These are phyloP conservation scores for Neodiprion lecontei DNA, from an alignment of 1,140 invertebrate genomes.

Conservation along the genomic window DNA sequence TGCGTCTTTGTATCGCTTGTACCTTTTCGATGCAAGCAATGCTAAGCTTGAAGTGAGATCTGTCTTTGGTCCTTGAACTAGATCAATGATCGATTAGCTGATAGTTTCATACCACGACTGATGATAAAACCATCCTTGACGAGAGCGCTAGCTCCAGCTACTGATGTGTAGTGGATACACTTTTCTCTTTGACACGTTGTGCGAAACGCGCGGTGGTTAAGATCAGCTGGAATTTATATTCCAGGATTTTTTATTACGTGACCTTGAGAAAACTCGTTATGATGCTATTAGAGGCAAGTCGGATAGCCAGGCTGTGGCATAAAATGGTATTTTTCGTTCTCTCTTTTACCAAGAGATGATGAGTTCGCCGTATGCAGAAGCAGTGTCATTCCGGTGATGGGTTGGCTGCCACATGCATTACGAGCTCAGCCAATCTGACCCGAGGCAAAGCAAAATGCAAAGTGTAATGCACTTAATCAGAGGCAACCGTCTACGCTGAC, in stretches of 20 bases:
- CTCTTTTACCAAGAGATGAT: slow-evolving; percentile 1
- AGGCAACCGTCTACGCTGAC: neutral
- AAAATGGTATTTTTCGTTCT: slow-evolving; percentile 1
- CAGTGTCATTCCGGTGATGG: slow-evolving; percentile 8
- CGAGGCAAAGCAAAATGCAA: neutral
- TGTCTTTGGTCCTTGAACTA: too few relatives aligned
- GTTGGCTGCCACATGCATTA: neutral
- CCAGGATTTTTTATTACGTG: neutral
- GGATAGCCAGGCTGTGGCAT: slow-evolving; percentile 10
- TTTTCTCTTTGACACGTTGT: neutral
- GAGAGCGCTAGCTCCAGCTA: too few relatives aligned
- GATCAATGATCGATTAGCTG: too few relatives aligned
- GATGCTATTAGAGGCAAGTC: slow-evolving; percentile 18
- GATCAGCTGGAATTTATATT: neutral
- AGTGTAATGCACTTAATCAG: slow-evolving; percentile 4
- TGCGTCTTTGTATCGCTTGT: neutral
- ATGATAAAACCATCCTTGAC: too few relatives aligned
- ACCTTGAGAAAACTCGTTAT: slow-evolving; percentile 15
- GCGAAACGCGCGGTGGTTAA: neutral
- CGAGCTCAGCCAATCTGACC: neutral
- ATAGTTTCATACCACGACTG: neutral
- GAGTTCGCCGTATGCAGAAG: slow-evolving; percentile 9
- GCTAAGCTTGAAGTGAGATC: too few relatives aligned
- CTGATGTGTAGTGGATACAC: neutral
- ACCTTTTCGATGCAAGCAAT: too few relatives aligned